Conservation (phyloP, 2,888 invertebrate species). For the Napeogenes inachia region DNA sequence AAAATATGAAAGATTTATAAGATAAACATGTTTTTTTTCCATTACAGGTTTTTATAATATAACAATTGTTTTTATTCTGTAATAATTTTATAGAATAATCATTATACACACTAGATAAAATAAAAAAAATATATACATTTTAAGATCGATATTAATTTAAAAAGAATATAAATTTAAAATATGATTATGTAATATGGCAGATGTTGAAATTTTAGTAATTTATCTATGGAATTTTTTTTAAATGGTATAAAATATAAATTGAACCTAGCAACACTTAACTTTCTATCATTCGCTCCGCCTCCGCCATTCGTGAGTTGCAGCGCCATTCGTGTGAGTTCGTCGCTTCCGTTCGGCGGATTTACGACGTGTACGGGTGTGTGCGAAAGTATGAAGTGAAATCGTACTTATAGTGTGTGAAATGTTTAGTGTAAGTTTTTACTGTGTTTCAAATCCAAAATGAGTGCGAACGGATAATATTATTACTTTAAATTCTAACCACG, state of each 20-base stretch:
- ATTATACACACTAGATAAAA: no score
- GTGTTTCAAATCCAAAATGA: conserved; percentile 72
- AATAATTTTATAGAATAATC: no score
- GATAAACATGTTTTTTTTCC: no score
- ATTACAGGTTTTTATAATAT: no score
- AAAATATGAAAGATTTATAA: no score
- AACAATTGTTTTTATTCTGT: no score
- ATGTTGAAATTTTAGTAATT: conserved; percentile 36
- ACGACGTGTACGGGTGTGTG: conserved; percentile 75
- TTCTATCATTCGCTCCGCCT: conserved; percentile 25
- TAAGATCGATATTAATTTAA: background rate
- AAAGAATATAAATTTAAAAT: background rate
- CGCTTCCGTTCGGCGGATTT: conserved; percentile 64
- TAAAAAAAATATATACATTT: no score
- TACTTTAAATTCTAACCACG: conserved; percentile 42
- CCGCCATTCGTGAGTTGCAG: conserved; percentile 41
- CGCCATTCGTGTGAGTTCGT: conserved; percentile 62
- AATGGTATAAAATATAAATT: conserved; percentile 32
- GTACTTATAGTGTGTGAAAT: conserved; percentile 74
- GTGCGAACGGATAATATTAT: conserved; percentile 70
- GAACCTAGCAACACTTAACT: conserved; percentile 43
- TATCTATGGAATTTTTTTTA: conserved; percentile 37
- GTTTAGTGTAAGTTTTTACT: conserved; percentile 74
- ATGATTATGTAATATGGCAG: background rate
- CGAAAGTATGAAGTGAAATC: conserved; percentile 77